Conservation (phyloP, 1,140 invertebrate species). For the Heliconius himera region DNA sequence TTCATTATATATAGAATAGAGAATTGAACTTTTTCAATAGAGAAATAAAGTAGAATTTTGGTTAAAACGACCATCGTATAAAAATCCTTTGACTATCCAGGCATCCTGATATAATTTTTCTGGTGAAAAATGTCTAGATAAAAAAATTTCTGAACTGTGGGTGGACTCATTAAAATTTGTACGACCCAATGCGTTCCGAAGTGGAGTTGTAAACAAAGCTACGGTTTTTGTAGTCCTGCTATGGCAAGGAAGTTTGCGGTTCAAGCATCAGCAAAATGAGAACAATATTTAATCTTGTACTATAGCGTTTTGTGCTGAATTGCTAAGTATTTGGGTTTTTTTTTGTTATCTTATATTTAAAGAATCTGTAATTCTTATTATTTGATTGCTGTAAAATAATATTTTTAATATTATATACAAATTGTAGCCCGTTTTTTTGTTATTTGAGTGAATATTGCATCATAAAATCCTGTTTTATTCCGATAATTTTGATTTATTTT, state of each 20-base stretch:
- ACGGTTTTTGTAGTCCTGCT: conserved; percentile 28
- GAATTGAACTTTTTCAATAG: neutral
- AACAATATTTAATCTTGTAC: conserved; percentile 34
- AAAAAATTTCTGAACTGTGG: conserved; percentile 38
- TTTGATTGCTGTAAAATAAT: no score
- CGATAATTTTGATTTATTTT: no score
- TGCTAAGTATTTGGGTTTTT: neutral
- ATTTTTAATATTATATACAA: no score
- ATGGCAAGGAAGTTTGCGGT: conserved; percentile 29
- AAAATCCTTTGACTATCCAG: conserved; percentile 38
- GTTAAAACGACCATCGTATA: neutral
- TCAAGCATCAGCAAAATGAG: conserved; percentile 31
- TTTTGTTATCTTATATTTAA: no score
- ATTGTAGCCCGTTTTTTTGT: no score
- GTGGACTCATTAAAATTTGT: conserved; percentile 66
- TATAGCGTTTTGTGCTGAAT: neutral
- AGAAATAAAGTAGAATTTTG: neutral
- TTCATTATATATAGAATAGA: neutral
- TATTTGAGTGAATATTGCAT: no score
- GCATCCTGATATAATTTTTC: conserved; percentile 42
- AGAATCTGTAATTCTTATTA: no score
- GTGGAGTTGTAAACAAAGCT: conserved; percentile 54
- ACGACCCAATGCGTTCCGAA: conserved; percentile 53
- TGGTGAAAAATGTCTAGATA: conserved; percentile 46
- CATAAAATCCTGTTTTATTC: no score